A percentile compares a stretch with the other conserved stretches of the same genome.
Conservation (phyloP, 2,113 vertebrate genomes). For the Riparia riparia region DNA sequence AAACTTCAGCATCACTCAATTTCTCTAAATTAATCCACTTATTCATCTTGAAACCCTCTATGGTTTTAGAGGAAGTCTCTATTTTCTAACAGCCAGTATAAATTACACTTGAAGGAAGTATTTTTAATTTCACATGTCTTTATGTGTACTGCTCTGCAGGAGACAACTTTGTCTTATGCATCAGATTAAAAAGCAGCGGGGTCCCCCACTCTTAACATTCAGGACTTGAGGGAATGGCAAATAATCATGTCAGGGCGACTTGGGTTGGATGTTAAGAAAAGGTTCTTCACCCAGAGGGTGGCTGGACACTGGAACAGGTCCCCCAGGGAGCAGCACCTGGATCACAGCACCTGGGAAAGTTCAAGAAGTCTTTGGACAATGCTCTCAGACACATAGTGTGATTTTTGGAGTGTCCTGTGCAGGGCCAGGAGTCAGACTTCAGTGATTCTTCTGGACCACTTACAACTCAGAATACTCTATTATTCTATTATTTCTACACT, state of each 20-base stretch:
- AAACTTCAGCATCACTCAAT: not conserved
- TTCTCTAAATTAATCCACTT: not conserved
- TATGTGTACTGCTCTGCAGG: not conserved
- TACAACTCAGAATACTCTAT: not conserved
- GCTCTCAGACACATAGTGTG: not conserved
- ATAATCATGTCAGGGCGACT: too few relatives aligned
- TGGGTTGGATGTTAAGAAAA: not conserved
- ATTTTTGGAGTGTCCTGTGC: not conserved
- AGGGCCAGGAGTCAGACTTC: not conserved
- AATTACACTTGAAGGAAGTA: not conserved
- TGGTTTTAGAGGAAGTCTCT: not conserved
- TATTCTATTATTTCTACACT: not conserved
- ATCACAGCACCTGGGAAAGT: not conserved
- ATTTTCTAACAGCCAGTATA: not conserved
- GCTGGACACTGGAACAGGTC: not conserved
- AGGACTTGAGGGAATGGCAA: not conserved
- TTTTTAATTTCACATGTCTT: not conserved
- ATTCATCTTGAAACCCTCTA: fast-evolving
- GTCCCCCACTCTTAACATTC: not conserved
- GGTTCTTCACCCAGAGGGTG: not conserved
- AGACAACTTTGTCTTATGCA: not conserved
- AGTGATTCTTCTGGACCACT: not conserved
- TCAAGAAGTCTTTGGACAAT: not conserved
- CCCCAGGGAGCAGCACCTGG: too few relatives aligned
- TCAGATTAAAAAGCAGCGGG: not conserved